Evolutionary conservation across 2,797 vertebrate genomes (phyloP).

Genomic region (Ficedula albicollis): DNA sequence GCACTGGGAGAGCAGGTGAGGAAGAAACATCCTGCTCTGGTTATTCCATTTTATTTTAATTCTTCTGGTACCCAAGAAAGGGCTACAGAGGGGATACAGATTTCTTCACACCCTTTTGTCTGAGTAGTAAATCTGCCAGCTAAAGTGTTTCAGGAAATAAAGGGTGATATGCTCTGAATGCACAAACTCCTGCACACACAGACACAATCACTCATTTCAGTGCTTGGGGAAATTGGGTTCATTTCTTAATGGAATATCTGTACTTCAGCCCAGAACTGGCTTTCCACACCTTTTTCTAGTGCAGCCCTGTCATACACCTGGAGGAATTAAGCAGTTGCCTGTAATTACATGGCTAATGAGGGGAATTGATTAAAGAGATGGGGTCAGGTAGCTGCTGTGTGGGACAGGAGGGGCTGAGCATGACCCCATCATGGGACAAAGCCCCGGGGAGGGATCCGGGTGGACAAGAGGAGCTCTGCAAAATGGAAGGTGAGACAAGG

Average conservation of each 20-base stretch:
- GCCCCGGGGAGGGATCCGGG: fast-evolving
- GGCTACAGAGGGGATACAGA: not conserved
- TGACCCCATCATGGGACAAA: fast-evolving
- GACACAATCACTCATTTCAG: not conserved
- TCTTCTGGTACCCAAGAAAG: not conserved
- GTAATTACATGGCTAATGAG: not conserved
- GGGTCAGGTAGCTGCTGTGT: not conserved
- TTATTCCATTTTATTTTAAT: not conserved
- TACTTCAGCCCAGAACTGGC: not conserved
- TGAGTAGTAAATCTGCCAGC: not conserved
- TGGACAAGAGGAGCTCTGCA: not conserved
- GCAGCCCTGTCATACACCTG: not conserved
- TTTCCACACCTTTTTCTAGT: not conserved
- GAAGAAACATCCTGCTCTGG: not conserved
- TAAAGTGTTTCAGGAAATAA: not conserved
- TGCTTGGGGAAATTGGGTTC: not conserved
- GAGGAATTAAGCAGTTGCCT: not conserved
- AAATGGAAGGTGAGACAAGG: not conserved
- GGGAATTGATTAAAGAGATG: not conserved
- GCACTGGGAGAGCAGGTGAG: not conserved
- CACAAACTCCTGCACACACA: not conserved
- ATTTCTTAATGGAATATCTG: not conserved
- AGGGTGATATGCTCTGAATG: not conserved
- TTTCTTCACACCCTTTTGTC: not conserved
- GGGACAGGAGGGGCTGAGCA: not conserved